Evolutionary conservation across 2,113 vertebrate genomes (phyloP), one percentile per base, ranked within the genome.

Genomic region (Rhinogobius similis): DNA sequence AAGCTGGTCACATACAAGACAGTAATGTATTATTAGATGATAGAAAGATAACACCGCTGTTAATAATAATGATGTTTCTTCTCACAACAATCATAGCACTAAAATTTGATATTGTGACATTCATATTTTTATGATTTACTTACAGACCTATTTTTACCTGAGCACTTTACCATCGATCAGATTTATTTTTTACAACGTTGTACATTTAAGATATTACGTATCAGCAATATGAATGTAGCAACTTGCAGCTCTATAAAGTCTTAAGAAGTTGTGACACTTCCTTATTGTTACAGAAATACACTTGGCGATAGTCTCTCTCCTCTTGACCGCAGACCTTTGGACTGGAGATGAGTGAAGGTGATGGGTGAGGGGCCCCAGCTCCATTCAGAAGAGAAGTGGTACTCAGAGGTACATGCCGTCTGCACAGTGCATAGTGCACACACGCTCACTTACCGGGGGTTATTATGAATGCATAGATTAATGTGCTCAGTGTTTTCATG

Each of bases 281-380:
- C 71, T 62, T 59, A 32, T 23, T 67, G 65, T 61, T 26, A 10
- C 52, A 48, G 59, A 59, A 62, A 79, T 52, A 24, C 58, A 43
- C 59, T 62, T 10, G 10, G 62, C 38, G 67, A 91, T 90, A 77
- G 86, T 88, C 87, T 81, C 79, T 85, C 77, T 89, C 90, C 78
- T 86, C 86, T 71, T 70, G 86, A 91, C 93, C 82, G 92, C 92
- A 91, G 93, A 92, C 91, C 90, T 91, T 61, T 92, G 92, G 92
- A 91, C 93, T 91, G 87, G 83, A 82, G 82, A 84, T 82, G 90
- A n/a, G 93, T 93, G 82, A 73, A 80, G 91, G 93, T 94, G 93
- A 91, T 93, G 79, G 92, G 87, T 86, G 81, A 87, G 81, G 79
- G 75, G 85, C 81, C 89, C 86, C 90, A 58, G 55, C 86, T 23